Evolutionary conservation across 37 sponge, comb jelly and placozoan genomes (phyloP), one percentile per base, ranked within the genome.

Genomic region (Amphimedon queenslandica): DNA sequence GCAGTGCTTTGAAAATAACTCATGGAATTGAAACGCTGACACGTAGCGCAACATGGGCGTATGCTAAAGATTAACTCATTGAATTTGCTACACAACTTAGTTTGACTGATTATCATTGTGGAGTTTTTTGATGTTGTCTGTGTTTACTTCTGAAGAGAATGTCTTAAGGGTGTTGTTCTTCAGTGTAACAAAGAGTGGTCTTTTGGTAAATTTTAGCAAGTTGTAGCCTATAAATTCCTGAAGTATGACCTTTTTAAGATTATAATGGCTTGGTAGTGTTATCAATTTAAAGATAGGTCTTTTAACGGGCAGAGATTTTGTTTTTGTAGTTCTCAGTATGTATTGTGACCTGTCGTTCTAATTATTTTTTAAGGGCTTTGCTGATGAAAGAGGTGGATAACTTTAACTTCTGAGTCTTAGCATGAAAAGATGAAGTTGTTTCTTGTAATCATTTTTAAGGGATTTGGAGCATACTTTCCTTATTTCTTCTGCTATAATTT

Each of bases 391-490:
- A 4, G 28, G 18, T 41, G 78, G 69, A 67, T 77, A 77, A 24
- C 30, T 4, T 77, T 67, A 66, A 1, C 51, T 42, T 3, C 6
- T 27, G 32, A 77, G 78, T 29, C 78, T 4, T 4, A 37, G 23
- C 51, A 32, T 65, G 57, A 77, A 77, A 1, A 10, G 37, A 24
- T 77, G 5, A 23, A 40, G 4, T 2, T 4, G 25, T 1, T 41
- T 36, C 2, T 55, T 11, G 58, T 67, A 77, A 30, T 37, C 53
- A 3, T 77, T 40, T 31, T 40, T 6, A 1, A 2, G 2, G 16
- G 78, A 24, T 23, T 77, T 77, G 18, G 69, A 55, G 0, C 78
- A 36, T 55, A 77, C 2, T 24, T 77, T 66, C 34, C 78, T 24
- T 1, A 67, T 57, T 27, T 67, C 65, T 63, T 79, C 80, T 40